phyloP scores from a whole-genome alignment of 2,888 invertebrate species.

The Stenoptilia bipunctidactyla region DNA sequence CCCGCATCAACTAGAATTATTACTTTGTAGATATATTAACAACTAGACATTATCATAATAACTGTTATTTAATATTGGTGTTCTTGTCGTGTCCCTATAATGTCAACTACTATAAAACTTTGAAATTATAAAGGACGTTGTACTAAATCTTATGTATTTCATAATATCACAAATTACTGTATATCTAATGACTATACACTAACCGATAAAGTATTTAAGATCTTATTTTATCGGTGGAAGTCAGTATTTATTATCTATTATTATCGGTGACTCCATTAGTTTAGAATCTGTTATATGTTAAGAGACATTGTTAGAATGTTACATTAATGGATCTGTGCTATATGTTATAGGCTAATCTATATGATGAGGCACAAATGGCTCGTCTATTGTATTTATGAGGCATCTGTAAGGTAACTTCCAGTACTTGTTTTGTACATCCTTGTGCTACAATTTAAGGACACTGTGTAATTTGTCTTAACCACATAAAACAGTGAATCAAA shows the following conservation, averaged over 20 bases:
- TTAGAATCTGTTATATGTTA: not conserved
- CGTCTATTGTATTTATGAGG: conserved; percentile 34
- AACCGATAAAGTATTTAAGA: conserved; percentile 34
- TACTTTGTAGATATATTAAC: conserved; percentile 1
- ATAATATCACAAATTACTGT: conserved; percentile 68
- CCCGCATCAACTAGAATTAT: not conserved
- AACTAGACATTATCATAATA: conserved; percentile 18
- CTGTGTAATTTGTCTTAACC: not conserved
- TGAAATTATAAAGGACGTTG: conserved; percentile 59
- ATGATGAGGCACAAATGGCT: conserved; percentile 55
- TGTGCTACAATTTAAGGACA: not conserved
- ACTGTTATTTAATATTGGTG: conserved; percentile 45
- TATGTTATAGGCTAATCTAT: conserved; percentile 21
- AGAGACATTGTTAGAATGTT: not conserved
- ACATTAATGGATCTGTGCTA: not conserved
- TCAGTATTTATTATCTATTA: conserved; percentile 19
- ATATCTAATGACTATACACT: conserved; percentile 54
- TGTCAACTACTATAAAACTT: conserved; percentile 49
- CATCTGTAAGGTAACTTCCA: not conserved
- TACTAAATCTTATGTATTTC: conserved; percentile 61
- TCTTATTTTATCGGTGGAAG: conserved; percentile 32
- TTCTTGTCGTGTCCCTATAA: conserved; percentile 58
- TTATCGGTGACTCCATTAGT: conserved; percentile 1
- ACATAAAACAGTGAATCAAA: not conserved
- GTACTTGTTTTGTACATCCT: not conserved